Evolutionary conservation across 1,140 invertebrate species (phyloP).

Genomic region (Zeugodacus cucurbitae): DNA sequence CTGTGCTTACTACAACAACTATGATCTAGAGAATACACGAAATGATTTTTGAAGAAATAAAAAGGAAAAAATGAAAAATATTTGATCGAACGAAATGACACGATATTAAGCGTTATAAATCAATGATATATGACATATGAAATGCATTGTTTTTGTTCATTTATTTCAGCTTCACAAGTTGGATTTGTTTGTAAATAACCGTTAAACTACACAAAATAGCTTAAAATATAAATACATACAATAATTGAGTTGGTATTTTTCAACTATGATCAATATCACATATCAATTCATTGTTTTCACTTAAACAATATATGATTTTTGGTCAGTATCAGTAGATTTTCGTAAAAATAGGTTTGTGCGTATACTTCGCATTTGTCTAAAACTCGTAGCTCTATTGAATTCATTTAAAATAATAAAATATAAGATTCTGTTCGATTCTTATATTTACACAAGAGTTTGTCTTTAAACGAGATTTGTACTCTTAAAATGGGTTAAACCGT

Average conservation of each 20-base stretch:
- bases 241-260: not conserved
- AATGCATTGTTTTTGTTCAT: not conserved
- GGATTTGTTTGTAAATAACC: conserved; percentile 8
- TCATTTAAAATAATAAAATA: not conserved
- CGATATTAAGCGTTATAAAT: too few relatives aligned
- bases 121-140: too few relatives aligned
- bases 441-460: not conserved
- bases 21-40: too few relatives aligned
- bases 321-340: not conserved
- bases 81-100: too few relatives aligned
- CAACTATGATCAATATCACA: not conserved
- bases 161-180: conserved; percentile 18
- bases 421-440: not conserved
- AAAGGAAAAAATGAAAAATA: too few relatives aligned
- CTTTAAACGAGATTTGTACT: not conserved
- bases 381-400: not conserved
- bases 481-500: not conserved
- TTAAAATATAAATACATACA: conserved; percentile 31
- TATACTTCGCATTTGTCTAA: not conserved
- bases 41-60: too few relatives aligned
- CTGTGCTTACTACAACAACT: too few relatives aligned
- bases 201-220: conserved; percentile 27
- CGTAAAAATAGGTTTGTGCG: not conserved
- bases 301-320: conserved; percentile 14
- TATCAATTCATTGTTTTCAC: not conserved